These are phyloP conservation scores for Nemotelus nigrinus DNA, from an alignment of 2,888 invertebrate species.

Conservation along the genomic window DNA sequence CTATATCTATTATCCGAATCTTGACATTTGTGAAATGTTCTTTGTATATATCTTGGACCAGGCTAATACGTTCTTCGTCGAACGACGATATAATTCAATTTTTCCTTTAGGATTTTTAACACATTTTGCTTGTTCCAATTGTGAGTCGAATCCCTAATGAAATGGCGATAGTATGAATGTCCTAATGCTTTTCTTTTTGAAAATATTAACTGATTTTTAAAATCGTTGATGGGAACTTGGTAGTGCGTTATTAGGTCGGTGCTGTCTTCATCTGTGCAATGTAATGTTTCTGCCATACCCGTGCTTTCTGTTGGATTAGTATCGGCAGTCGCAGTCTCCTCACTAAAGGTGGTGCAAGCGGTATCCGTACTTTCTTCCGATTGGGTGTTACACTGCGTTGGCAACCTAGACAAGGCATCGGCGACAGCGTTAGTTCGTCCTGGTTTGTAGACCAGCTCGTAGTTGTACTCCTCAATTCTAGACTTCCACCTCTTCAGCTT, in stretches of 20 bases:
- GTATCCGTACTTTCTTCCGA: too few relatives aligned
- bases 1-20: neutral
- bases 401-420: neutral
- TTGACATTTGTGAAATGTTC: neutral
- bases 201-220: conserved; percentile 23
- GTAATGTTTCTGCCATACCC: neutral
- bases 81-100: conserved; percentile 7
- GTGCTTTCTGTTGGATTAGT: too few relatives aligned
- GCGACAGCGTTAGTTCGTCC: neutral
- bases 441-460: neutral
- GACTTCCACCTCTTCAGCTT: neutral
- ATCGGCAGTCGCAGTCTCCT: too few relatives aligned
- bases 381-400: neutral
- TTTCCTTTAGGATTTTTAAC: neutral
- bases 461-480: neutral
- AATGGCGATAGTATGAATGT: neutral
- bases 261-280: neutral
- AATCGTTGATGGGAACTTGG: neutral
- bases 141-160: neutral
- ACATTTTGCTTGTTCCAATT: neutral
- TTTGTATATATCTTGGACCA: neutral
- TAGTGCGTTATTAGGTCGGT: neutral
- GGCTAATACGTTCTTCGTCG: neutral
- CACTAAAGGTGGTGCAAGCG: too few relatives aligned
- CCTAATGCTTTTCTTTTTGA: neutral